Percentiles rank a stretch among this genome's conserved stretches.
Evolutionary conservation across 2,888 invertebrate genomes (phyloP).

Genomic region (Sympetrum striolatum): DNA sequence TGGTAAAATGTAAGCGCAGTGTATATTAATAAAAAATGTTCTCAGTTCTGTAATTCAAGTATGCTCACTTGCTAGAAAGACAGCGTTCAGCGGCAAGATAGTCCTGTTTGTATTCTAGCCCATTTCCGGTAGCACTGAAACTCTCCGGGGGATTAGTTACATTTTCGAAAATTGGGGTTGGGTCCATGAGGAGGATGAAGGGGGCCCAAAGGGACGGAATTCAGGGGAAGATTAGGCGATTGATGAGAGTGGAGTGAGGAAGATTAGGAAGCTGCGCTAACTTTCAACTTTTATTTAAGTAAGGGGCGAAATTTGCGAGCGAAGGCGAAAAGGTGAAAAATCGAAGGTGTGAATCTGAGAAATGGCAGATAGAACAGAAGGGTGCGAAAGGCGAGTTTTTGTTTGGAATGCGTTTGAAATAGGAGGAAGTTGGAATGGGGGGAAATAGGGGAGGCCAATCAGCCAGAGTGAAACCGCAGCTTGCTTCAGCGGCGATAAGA

Average conservation of each 20-base stretch:
- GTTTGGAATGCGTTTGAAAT: not conserved
- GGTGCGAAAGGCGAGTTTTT: not conserved
- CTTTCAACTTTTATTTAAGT: not conserved
- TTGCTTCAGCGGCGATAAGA: slow-evolving; percentile 34
- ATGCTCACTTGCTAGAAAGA: no score
- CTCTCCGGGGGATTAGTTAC: no score
- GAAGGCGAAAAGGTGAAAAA: not conserved
- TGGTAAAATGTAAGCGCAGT: no score
- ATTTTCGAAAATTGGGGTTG: no score
- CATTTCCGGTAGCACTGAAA: no score
- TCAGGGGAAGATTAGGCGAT: not conserved
- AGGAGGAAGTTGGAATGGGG: not conserved
- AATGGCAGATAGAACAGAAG: not conserved
- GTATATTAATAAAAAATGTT: no score
- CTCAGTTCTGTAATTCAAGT: no score
- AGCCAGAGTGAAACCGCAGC: slow-evolving; percentile 40
- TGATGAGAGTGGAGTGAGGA: not conserved
- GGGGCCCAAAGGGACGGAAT: no score
- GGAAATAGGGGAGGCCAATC: not conserved
- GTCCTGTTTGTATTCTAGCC: no score
- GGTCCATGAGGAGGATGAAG: no score
- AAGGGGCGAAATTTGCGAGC: not conserved
- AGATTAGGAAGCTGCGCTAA: not conserved
- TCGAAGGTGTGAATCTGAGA: not conserved
- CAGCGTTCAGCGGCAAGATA: no score